phyloP scores from a whole-genome alignment of 2,888 invertebrate genomes.

The Julus scandinavius region DNA sequence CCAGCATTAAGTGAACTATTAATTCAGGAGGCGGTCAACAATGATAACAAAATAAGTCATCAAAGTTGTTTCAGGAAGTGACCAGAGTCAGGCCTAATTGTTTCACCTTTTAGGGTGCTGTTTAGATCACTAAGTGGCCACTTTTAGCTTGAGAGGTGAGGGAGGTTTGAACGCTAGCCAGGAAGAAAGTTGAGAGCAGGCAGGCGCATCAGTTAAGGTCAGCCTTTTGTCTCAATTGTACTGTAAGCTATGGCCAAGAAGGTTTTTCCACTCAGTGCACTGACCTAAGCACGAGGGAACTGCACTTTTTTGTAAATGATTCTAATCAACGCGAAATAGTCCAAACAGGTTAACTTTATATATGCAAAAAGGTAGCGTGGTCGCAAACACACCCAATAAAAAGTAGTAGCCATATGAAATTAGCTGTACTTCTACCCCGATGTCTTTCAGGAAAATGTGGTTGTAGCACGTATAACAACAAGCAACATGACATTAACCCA shows the following conservation, averaged over 20 bases:
- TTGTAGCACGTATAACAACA: not conserved
- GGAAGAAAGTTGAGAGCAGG: not conserved
- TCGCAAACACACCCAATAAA: not conserved
- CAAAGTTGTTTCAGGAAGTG: constrained; percentile 11
- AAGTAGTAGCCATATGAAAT: not conserved
- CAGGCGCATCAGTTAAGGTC: not conserved
- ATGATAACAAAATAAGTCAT: not conserved
- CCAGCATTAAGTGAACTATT: not conserved
- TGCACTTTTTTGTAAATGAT: not conserved
- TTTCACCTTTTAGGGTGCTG: not conserved
- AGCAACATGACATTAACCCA: not conserved
- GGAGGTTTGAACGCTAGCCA: not conserved
- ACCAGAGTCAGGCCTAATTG: not conserved
- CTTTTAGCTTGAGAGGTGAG: constrained; percentile 1
- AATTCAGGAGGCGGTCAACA: not conserved
- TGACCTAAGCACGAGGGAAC: constrained; percentile 19
- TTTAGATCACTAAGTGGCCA: not conserved
- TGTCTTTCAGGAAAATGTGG: not conserved
- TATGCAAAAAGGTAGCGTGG: not conserved
- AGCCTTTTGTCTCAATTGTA: not conserved
- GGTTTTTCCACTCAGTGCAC: not conserved
- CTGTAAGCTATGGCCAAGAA: not conserved
- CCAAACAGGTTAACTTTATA: constrained; percentile 15
- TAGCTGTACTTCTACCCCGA: not conserved
- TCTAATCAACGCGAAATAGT: not conserved